A percentile compares a stretch with the other conserved stretches of the same genome.
These are phyloP conservation scores for Andricus quercusramuli DNA, from an alignment of 2,888 invertebrate genomes.

Conservation along the genomic window DNA sequence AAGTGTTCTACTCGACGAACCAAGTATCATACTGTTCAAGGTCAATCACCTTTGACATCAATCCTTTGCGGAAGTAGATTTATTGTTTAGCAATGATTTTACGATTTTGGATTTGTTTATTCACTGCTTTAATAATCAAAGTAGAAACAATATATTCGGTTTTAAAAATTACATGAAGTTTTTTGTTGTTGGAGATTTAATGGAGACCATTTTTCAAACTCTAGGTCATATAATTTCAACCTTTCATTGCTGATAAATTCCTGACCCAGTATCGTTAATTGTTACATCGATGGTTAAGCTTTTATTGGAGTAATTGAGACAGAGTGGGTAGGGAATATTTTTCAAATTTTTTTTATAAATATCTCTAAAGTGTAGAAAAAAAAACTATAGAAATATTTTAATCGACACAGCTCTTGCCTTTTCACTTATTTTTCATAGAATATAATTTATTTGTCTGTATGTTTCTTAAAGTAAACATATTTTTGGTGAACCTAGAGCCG, in stretches of 20 bases:
- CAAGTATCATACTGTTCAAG: not conserved
- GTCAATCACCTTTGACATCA: constrained; percentile 2
- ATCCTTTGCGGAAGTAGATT: not conserved
- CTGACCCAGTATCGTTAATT: constrained; percentile 20
- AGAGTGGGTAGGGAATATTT: too few relatives aligned
- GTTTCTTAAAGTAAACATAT: too few relatives aligned
- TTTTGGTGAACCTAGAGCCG: too few relatives aligned
- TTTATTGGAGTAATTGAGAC: not conserved
- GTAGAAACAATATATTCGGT: not conserved
- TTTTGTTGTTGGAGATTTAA: not conserved
- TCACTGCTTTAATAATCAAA: not conserved
- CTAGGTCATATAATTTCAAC: constrained; percentile 3
- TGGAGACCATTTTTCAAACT: not conserved
- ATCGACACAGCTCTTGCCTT: too few relatives aligned
- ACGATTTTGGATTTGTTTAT: not conserved
- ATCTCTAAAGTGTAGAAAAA: too few relatives aligned
- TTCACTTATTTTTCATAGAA: too few relatives aligned
- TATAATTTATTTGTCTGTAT: too few relatives aligned
- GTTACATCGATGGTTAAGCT: not conserved
- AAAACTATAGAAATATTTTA: too few relatives aligned
- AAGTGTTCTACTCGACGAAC: constrained; percentile 3
- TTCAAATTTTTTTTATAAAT: too few relatives aligned
- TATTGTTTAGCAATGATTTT: not conserved
- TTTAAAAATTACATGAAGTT: not conserved
- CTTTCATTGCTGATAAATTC: constrained; percentile 32